A percentile compares a stretch with the other conserved stretches of the same genome.
Evolutionary conservation across 2,113 vertebrate species (phyloP).

Genomic region (Bos indicus): DNA sequence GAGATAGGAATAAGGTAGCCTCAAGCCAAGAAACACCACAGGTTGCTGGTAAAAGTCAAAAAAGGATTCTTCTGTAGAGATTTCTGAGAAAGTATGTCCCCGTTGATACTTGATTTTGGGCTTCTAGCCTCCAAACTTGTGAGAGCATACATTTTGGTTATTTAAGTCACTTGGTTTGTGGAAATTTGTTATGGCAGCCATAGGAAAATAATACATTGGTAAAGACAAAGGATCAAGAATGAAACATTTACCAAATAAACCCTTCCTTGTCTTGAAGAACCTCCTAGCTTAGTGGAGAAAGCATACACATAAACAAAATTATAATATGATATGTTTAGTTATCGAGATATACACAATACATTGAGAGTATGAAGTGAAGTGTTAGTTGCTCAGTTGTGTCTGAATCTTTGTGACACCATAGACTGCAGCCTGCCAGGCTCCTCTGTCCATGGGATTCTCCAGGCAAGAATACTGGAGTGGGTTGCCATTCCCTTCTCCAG

Average conservation of each 20-base stretch:
- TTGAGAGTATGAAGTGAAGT: neutral
- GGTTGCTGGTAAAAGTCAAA: neutral
- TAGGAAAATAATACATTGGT: neutral
- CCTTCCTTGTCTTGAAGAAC: neutral
- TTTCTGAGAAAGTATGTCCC: neutral
- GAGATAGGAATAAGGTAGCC: neutral
- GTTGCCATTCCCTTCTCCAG: neutral
- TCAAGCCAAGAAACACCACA: neutral
- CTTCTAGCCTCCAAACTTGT: neutral
- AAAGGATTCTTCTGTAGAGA: neutral
- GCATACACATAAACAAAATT: neutral
- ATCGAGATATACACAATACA: neutral
- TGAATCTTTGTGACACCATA: neutral
- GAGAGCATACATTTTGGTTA: neutral
- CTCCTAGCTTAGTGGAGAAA: neutral
- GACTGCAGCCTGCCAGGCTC: neutral
- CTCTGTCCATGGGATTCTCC: neutral
- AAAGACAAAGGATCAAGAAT: neutral
- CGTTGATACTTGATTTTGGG: neutral
- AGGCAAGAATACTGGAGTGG: neutral
- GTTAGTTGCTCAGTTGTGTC: neutral
- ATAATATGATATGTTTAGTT: neutral
- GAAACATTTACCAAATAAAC: neutral
- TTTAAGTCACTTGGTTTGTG: neutral
- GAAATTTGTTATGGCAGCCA: neutral